phyloP scores from a whole-genome alignment of 2,888 invertebrate genomes.

The Yponomeuta malinellus region DNA sequence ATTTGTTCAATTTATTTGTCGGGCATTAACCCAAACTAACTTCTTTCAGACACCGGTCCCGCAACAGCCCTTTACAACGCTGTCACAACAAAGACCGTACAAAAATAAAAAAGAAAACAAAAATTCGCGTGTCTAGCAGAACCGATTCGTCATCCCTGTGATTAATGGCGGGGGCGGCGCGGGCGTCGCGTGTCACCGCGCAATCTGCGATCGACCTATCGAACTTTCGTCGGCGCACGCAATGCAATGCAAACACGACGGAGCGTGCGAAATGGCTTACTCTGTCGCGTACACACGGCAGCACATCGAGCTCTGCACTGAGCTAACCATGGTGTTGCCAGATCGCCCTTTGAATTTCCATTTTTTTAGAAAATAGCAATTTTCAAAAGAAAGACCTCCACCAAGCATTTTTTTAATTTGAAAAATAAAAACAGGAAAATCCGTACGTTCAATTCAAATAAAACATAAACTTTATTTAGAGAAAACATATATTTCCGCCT shows the following conservation, averaged over 20 bases:
- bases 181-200: conserved; percentile 1
- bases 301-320: background rate
- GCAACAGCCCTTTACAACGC: background rate
- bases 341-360: no score
- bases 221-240: background rate
- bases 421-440: no score
- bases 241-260: background rate
- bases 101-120: background rate
- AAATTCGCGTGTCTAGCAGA: background rate
- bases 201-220: conserved; percentile 5
- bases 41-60: background rate
- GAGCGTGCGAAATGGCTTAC: background rate
- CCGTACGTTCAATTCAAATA: no score
- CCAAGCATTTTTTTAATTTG: no score
- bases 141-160: background rate
- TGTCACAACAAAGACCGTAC: background rate
- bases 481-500: no score
- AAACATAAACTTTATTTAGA: no score
- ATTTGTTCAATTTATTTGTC: no score
- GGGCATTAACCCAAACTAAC: no score
- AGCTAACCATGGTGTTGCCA: no score
- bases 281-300: background rate
- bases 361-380: no score
- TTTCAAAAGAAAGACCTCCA: no score
- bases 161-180: conserved; percentile 7